Evolutionary conservation across 2,797 vertebrate genomes (phyloP).

Genomic region (Karalla daura): DNA sequence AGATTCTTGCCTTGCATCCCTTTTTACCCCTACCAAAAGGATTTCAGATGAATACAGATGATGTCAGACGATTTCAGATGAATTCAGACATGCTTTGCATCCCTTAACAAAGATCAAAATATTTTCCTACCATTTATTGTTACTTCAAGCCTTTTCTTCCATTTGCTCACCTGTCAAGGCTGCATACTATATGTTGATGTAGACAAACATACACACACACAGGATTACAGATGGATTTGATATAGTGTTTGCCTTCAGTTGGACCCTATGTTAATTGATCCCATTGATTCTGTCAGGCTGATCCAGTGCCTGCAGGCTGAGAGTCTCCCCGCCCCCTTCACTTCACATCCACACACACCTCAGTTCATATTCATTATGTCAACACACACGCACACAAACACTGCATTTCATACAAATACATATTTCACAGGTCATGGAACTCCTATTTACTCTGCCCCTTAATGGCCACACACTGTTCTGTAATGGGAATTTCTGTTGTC

Average conservation of each 20-base stretch:
- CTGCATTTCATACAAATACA: conserved; percentile 36
- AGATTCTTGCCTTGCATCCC: too few relatives aligned
- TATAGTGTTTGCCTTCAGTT: conserved; percentile 62
- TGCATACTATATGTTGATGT: conserved; percentile 7
- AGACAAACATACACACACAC: not conserved
- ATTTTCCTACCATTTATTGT: too few relatives aligned
- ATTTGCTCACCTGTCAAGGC: conserved; percentile 17
- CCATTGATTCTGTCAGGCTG: conserved; percentile 69
- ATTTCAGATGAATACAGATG: too few relatives aligned
- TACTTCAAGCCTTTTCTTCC: too few relatives aligned
- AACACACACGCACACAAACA: conserved; percentile 13
- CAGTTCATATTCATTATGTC: conserved; percentile 16
- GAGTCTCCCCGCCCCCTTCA: conserved; percentile 1
- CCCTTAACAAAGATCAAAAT: too few relatives aligned
- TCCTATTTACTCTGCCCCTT: conserved; percentile 47
- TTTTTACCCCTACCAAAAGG: too few relatives aligned
- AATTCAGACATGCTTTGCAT: too few relatives aligned
- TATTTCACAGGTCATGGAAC: conserved; percentile 58
- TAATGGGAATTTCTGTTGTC: conserved; percentile 56
- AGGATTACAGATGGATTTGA: conserved; percentile 68
- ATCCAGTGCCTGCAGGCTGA: conserved; percentile 49
- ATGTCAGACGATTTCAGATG: too few relatives aligned
- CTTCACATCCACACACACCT: conserved; percentile 4
- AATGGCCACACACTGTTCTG: conserved; percentile 53
- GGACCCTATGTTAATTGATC: conserved; percentile 67